Base-by-base conservation (phyloP, 2,113 vertebrate genomes). In the Prionailurus viverrinus region DNA sequence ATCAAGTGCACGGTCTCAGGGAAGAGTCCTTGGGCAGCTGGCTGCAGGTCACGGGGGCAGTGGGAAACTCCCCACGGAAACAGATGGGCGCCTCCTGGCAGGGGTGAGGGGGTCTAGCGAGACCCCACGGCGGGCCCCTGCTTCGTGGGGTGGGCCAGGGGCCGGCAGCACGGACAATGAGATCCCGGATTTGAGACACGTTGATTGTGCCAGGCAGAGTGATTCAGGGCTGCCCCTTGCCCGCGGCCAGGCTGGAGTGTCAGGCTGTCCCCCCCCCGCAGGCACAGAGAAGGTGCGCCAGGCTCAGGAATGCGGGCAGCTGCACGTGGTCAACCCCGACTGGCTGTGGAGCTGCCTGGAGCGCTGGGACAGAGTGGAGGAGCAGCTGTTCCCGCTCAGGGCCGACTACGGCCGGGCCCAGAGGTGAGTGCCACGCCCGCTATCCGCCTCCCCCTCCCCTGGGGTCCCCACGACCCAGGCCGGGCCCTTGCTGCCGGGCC, bases 261-360 rank as follows among this genome's bases (percentile, higher is more conserved):
- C 14, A 10, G 31, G 16, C 11, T 9, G 10, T 48, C 45, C 45
- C 45, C 45, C 45, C 7, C 1, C 45, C 23, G 13, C 96, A 99
- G 99, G 99, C 95, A 99, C 99, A 0, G 99, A 99, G 98, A 99
- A 99, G 98, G 99, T 99, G 7, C 99, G 99, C 3, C 99, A 99
- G 98, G 99, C 99, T 3, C 99, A 99, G 96, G 99, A 99, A 84
- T 99, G 99, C 94, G 99, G 99, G 94, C 99, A 99, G 89, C 99
- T 99, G 48, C 98, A 99, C 0, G 99, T 99, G 84, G 99, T 99
- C 93, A 99, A 99, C 96, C 99, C 99, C 0, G 99, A 99, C 45
- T 99, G 99, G 99, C 99, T 99, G 86, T 99, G 99, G 99, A 99
- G 99, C 98, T 99, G 99, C 94, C 98, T 99, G 97, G 99, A 99